Base-by-base conservation (phyloP, 2,888 invertebrate genomes). In the Cheilosia urbana region DNA sequence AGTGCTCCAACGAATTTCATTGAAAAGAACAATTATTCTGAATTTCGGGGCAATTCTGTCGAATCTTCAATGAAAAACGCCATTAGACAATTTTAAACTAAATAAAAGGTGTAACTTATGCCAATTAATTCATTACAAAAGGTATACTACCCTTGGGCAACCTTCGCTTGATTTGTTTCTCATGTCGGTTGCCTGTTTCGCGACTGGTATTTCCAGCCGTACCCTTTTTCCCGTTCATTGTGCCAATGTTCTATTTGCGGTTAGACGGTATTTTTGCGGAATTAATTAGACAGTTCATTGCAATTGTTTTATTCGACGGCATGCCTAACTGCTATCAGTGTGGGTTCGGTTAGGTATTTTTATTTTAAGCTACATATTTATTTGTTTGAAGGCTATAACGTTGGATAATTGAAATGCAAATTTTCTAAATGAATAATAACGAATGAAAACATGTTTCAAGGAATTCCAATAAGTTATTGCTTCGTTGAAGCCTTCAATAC, bases 261-360 rank as follows among this genome's bases (percentile, higher is more conserved):
- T 57, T 68, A 40, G 21, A 63, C 3, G 47, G 62, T 68, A 65
- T 68, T 81, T 68, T 81, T 65, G 65, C 42, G 51, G 58, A 40
- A 60, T 71, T 76, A 76, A 76, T 76, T 77, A 55, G 62, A 66
- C 65, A 40, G 53, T 77, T 42, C 34, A 60, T 62, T 72, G 68
- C 47, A 57, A 57, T 45, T 63, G 63, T 72, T 60, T 53, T 37
- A 21, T 53, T 72, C 37, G 21, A 37, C 2, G 13, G 15, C 45
- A 24, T 15, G 24, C 19, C 30, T 19, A n/a, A 37, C 15, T 40
- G 17, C 19, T 19, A 42, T 53, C 13, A 15, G 13, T 71, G 19
- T 71, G 49, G 72, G 62, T 30, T 30, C 30, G 72, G 72, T n/a
- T 17, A 7, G 17, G 17, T 7, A 6, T 47, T n/a, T 42, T 53